Evolutionary conservation across 1,140 invertebrate species (phyloP).

Genomic region (Drosophila ohnishii): DNA sequence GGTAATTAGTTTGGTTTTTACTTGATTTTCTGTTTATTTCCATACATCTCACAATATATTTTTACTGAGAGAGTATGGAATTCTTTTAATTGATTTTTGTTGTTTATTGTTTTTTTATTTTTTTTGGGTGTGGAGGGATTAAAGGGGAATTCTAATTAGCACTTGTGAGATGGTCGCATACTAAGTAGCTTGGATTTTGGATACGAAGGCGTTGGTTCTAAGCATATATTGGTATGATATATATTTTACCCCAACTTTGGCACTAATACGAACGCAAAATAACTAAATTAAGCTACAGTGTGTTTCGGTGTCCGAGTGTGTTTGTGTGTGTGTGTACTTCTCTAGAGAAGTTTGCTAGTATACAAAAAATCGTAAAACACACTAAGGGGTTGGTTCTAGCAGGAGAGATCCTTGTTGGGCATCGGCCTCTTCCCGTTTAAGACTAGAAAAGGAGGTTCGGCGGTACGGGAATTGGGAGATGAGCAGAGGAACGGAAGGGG

Average conservation of each 20-base stretch:
- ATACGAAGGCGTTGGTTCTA: slow-evolving; percentile 50
- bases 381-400: slow-evolving; percentile 19
- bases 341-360: slow-evolving; percentile 31
- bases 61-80: slow-evolving; percentile 25
- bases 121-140: not conserved
- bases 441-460: not conserved
- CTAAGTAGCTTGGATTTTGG: slow-evolving; percentile 52
- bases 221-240: slow-evolving; percentile 28
- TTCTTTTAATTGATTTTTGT: slow-evolving; percentile 29
- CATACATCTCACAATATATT: slow-evolving; percentile 31
- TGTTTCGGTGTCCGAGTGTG: slow-evolving; percentile 31
- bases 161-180: slow-evolving; percentile 83
- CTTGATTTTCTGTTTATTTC: slow-evolving; percentile 26
- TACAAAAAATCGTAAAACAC: slow-evolving; percentile 25
- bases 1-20: slow-evolving; percentile 45
- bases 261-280: slow-evolving; percentile 47
- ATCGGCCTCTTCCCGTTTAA: slow-evolving; percentile 2
- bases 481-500: not conserved
- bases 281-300: slow-evolving; percentile 42
- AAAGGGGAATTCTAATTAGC: slow-evolving; percentile 75
- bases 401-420: slow-evolving; percentile 6
- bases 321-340: slow-evolving; percentile 12
- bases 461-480: not conserved
- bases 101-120: slow-evolving; percentile 20
- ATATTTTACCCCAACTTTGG: slow-evolving; percentile 40